Evolutionary conservation across 2,888 invertebrate genomes (phyloP).

Genomic region (Cheilosia vulpina): DNA sequence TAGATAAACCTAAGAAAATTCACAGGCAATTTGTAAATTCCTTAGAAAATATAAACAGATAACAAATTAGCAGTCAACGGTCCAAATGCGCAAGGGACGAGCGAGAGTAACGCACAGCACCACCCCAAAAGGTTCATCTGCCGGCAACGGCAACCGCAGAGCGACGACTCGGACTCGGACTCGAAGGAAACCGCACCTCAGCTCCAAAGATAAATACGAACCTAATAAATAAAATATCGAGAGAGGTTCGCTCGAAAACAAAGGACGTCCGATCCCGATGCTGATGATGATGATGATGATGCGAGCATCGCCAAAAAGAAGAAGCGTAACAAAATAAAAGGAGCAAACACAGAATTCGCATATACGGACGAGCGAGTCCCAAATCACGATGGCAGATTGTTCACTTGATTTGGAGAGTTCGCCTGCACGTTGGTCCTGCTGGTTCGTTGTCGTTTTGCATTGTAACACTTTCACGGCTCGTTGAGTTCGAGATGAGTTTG

Average conservation of each 20-base stretch:
- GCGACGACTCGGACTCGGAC: slow-evolving; percentile 23
- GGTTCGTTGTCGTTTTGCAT: slow-evolving; percentile 77
- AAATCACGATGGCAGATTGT: slow-evolving; percentile 75
- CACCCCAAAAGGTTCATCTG: slow-evolving; percentile 44
- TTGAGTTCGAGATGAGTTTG: slow-evolving; percentile 78
- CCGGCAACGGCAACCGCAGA: slow-evolving; percentile 6
- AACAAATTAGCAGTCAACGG: slow-evolving; percentile 74
- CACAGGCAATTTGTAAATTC: slow-evolving; percentile 76
- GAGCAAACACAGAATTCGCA: slow-evolving; percentile 40
- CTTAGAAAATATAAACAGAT: slow-evolving; percentile 76
- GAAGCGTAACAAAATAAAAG: slow-evolving; percentile 57
- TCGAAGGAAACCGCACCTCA: slow-evolving; percentile 14
- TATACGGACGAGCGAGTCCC: slow-evolving; percentile 11
- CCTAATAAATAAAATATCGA: slow-evolving; percentile 74
- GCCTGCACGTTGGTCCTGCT: slow-evolving; percentile 13
- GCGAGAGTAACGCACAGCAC: slow-evolving; percentile 68
- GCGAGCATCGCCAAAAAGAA: slow-evolving; percentile 51
- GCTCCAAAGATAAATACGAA: slow-evolving; percentile 68
- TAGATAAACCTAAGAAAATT: slow-evolving; percentile 72
- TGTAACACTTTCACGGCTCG: slow-evolving; percentile 84
- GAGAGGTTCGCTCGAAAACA: slow-evolving; percentile 53
- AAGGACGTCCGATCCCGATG: slow-evolving; percentile 39
- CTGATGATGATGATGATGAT: slow-evolving; percentile 29
- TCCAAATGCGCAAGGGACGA: slow-evolving; percentile 15
- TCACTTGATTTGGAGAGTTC: slow-evolving; percentile 71